phyloP scores from a whole-genome alignment of 2,113 vertebrate species.

The Crotophaga sulcirostris region DNA sequence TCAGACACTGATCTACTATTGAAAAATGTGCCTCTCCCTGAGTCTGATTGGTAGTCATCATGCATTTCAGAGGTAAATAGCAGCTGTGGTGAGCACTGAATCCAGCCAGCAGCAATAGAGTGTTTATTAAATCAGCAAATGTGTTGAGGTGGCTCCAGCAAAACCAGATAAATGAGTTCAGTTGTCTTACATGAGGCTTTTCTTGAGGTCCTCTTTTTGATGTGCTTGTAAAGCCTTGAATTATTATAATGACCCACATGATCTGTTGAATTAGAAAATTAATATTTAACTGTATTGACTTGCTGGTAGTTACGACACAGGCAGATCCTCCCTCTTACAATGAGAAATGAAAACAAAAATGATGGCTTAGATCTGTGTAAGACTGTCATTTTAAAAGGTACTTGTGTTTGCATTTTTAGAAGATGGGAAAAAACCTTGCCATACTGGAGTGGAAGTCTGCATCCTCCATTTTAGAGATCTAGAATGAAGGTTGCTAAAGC shows the following conservation, averaged over 20 bases:
- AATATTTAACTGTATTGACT: not conserved
- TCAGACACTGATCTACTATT: not conserved
- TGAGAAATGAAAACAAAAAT: not conserved
- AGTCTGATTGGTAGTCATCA: not conserved
- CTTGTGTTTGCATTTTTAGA: not conserved
- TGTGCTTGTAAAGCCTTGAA: not conserved
- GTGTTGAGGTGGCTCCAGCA: not conserved
- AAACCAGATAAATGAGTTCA: not conserved
- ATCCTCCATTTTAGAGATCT: not conserved
- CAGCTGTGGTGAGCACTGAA: not conserved
- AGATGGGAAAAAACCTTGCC: not conserved
- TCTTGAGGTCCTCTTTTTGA: not conserved
- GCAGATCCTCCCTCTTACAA: not conserved
- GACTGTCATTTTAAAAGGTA: rapidly evolving
- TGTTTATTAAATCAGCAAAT: not conserved
- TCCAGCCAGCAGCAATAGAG: not conserved
- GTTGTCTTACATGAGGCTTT: not conserved
- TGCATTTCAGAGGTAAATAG: slow-evolving; percentile 3
- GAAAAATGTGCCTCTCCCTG: not conserved
- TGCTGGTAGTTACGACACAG: not conserved
- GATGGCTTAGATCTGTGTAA: not conserved
- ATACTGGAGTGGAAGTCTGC: not conserved
- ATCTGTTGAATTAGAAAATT: not conserved
- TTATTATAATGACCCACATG: not conserved
- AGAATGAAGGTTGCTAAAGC: not conserved